phyloP scores from a whole-genome alignment of 2,888 invertebrate genomes.

The Apomyelois bistriatella region DNA sequence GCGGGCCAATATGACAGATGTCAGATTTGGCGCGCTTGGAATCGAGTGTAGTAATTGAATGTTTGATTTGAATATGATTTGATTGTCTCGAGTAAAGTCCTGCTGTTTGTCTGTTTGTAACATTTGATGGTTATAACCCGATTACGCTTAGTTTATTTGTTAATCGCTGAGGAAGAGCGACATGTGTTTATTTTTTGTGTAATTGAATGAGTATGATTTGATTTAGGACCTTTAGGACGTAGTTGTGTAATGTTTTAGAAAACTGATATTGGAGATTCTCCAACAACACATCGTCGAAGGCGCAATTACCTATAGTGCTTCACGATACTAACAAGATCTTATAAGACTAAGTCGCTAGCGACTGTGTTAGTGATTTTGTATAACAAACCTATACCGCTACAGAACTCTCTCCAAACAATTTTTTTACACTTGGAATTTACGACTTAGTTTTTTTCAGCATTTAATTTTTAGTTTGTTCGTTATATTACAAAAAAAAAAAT shows the following conservation, averaged over 20 bases:
- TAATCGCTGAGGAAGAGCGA: not conserved
- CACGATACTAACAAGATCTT: too few species aligned
- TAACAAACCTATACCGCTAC: too few species aligned
- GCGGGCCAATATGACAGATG: constrained; percentile 68
- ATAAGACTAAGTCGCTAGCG: too few species aligned
- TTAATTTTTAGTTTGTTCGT: too few species aligned
- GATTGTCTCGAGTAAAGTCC: constrained; percentile 35
- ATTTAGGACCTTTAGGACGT: not conserved
- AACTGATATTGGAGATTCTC: too few species aligned
- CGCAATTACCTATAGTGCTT: too few species aligned
- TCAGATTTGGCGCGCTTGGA: constrained; percentile 52
- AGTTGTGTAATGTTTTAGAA: too few species aligned
- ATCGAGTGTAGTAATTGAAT: constrained; percentile 36
- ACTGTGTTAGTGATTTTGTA: too few species aligned
- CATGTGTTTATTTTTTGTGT: constrained; percentile 13
- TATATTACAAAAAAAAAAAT: not conserved
- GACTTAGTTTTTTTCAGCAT: too few species aligned
- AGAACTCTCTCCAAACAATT: too few species aligned
- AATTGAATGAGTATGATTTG: constrained; percentile 3
- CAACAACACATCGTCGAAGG: too few species aligned
- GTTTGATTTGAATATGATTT: constrained; percentile 28
- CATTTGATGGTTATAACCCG: constrained; percentile 57
- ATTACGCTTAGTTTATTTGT: constrained; percentile 35
- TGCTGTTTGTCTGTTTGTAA: constrained; percentile 39
- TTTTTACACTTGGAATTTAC: too few species aligned